Evolutionary conservation across 2,797 vertebrate genomes (phyloP).

Genomic region (Scolopax rusticola): DNA sequence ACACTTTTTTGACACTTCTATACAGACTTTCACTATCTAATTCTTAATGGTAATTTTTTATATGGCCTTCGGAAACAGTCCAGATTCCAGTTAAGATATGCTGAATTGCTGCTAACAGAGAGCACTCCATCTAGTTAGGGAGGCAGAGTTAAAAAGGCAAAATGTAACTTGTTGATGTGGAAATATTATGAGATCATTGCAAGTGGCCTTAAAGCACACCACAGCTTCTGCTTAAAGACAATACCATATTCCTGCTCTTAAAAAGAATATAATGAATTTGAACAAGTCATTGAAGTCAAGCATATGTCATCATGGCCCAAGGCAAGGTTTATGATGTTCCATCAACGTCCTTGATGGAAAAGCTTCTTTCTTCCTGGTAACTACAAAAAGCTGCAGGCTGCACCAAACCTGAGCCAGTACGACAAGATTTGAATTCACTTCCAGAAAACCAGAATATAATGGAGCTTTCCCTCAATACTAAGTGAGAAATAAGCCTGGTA

Average conservation of each 20-base stretch:
- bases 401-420: fast-evolving
- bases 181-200: neutral
- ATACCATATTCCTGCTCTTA: neutral
- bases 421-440: neutral
- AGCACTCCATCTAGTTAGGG: neutral
- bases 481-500: neutral
- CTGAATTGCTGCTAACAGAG: neutral
- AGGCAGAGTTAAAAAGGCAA: neutral
- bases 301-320: neutral
- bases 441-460: neutral
- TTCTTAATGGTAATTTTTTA: neutral
- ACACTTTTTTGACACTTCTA: neutral
- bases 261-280: neutral
- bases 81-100: neutral
- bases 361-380: neutral
- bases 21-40: neutral
- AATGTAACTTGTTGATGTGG: neutral
- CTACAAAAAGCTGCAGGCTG: neutral
- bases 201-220: neutral
- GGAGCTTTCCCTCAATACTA: neutral
- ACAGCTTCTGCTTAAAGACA: neutral
- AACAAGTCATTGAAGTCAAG: neutral
- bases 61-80: neutral
- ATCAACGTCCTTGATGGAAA: neutral
- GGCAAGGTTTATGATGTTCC: neutral